Evolutionary conservation across 92 coral and sea anemone genomes (phyloP).

Genomic region (Metridium senile): DNA sequence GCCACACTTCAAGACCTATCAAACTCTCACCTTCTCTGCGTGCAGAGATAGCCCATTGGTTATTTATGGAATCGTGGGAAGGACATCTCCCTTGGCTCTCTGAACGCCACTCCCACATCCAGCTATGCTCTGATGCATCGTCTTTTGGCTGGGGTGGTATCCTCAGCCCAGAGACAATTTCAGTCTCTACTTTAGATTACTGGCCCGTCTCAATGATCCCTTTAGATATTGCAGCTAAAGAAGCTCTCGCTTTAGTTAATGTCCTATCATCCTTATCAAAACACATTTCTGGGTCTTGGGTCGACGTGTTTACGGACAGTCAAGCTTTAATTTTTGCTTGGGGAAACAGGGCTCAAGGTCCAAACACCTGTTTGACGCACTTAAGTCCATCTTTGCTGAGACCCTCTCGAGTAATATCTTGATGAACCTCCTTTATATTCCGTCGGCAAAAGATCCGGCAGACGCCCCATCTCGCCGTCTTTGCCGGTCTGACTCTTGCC

Average conservation of each 20-base stretch:
- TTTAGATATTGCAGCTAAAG: slow-evolving; percentile 33
- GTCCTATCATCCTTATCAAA: slow-evolving; percentile 20
- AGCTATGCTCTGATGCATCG: slow-evolving; percentile 43
- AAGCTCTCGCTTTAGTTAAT: slow-evolving; percentile 33
- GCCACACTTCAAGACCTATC: slow-evolving; percentile 14
- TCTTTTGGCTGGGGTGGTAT: slow-evolving; percentile 44
- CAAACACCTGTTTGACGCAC: slow-evolving; percentile 12
- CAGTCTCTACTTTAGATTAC: slow-evolving; percentile 32
- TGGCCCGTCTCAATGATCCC: slow-evolving; percentile 4
- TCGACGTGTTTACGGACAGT: slow-evolving; percentile 54
- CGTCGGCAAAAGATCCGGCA: slow-evolving; percentile 40
- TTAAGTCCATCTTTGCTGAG: slow-evolving; percentile 32
- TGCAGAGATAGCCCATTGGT: slow-evolving; percentile 49
- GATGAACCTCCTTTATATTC: slow-evolving; percentile 20
- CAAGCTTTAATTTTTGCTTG: slow-evolving; percentile 30
- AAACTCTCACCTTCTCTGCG: slow-evolving; percentile 17
- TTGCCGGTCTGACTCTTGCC: not conserved
- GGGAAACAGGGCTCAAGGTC: slow-evolving; percentile 39
- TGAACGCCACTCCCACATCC: slow-evolving; percentile 39
- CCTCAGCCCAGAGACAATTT: slow-evolving; percentile 20
- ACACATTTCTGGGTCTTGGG: slow-evolving; percentile 30
- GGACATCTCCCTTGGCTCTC: slow-evolving; percentile 48
- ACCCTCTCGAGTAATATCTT: slow-evolving; percentile 16
- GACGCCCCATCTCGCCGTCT: slow-evolving; percentile 47
- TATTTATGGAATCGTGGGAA: slow-evolving; percentile 49